These are phyloP conservation scores for Chaenocephalus aceratus DNA, from an alignment of 2,113 vertebrate genomes.

Conservation along the genomic window DNA sequence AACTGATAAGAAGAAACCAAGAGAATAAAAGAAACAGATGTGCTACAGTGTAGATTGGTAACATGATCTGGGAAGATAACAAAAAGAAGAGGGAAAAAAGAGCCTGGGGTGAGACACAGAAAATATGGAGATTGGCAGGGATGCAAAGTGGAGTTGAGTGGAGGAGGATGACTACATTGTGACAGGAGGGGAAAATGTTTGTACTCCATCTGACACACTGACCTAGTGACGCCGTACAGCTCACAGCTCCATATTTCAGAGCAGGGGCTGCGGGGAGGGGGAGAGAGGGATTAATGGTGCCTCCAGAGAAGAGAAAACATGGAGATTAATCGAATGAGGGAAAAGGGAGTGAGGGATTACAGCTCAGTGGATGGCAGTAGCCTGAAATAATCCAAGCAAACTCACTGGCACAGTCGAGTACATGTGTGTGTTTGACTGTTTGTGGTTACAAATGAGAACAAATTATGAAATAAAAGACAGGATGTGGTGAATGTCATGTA, in stretches of 20 bases:
- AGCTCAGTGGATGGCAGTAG: conserved; percentile 47
- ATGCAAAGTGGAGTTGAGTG: conserved; percentile 18
- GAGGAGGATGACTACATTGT: conserved; percentile 27
- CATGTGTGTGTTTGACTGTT: not conserved
- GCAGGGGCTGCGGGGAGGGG: conserved; percentile 11
- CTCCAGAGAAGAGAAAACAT: conserved; percentile 59
- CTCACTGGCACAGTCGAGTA: conserved; percentile 26
- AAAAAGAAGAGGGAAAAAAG: not conserved
- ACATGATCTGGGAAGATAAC: conserved; percentile 17
- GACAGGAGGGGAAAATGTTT: conserved; percentile 38
- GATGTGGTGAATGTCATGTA: not conserved
- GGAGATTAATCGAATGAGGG: conserved; percentile 69
- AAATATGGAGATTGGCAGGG: not conserved
- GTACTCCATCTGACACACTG: conserved; percentile 69
- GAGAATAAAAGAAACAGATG: conserved; percentile 27
- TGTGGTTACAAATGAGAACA: conserved; percentile 12
- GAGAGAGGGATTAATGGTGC: conserved; percentile 53
- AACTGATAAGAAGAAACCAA: conserved; percentile 32
- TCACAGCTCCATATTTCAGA: conserved; percentile 71
- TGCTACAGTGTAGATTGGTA: not conserved
- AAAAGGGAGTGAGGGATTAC: conserved; percentile 63
- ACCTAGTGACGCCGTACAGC: conserved; percentile 70
- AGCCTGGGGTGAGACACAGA: not conserved
- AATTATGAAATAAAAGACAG: conserved; percentile 14
- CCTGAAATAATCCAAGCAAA: conserved; percentile 64